A percentile compares a stretch with the other conserved stretches of the same genome.
Conservation (phyloP, 2,113 vertebrate species). For the Dissostichus mawsoni region DNA sequence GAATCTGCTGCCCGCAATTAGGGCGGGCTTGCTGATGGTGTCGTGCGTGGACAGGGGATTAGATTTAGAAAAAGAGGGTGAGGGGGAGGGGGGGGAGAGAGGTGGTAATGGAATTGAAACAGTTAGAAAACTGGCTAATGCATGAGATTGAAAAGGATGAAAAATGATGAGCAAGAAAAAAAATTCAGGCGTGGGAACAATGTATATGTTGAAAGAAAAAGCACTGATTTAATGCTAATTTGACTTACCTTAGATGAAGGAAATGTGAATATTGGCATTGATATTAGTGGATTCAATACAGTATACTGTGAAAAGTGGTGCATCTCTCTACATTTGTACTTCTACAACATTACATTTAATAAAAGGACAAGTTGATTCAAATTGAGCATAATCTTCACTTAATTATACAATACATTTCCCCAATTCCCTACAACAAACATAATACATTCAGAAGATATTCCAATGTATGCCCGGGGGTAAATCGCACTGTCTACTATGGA, state of each 20-base stretch:
- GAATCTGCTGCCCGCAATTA: constrained; percentile 74
- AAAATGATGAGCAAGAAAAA: background rate
- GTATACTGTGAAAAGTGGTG: background rate
- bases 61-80: constrained; percentile 57
- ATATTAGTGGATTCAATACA: background rate
- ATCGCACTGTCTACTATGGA: too few relatives aligned
- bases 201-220: background rate
- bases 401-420: too few relatives aligned
- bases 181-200: background rate
- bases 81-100: constrained; percentile 9
- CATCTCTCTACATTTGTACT: background rate
- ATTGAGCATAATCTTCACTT: too few relatives aligned
- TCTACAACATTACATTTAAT: background rate
- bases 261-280: background rate
- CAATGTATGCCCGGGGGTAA: too few relatives aligned
- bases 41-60: constrained; percentile 59
- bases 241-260: background rate
- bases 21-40: constrained; percentile 60
- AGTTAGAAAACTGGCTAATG: constrained; percentile 29
- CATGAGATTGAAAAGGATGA: constrained; percentile 16
- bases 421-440: too few relatives aligned
- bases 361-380: background rate
- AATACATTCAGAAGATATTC: too few relatives aligned
- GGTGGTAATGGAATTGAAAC: constrained; percentile 56
- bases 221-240: too few relatives aligned